These are phyloP conservation scores for Synanthedon myopaeformis DNA, from an alignment of 2,888 invertebrate genomes.

Conservation along the genomic window DNA sequence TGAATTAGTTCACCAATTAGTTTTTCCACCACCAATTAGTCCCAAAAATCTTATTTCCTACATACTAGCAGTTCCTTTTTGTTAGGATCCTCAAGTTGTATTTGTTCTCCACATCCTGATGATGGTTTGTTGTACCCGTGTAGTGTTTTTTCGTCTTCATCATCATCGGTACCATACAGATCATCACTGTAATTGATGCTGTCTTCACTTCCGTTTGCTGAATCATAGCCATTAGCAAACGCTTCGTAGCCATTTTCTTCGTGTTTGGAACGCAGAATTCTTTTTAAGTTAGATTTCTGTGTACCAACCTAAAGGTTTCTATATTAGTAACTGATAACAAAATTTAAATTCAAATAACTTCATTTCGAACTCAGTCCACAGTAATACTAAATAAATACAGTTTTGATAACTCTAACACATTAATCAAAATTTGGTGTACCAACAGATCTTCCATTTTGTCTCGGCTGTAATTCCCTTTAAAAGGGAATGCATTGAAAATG, in stretches of 20 bases:
- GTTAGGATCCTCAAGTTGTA: conserved; percentile 50
- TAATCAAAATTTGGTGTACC: no score
- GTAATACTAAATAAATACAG: no score
- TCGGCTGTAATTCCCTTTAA: no score
- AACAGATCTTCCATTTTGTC: no score
- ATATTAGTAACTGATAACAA: no score
- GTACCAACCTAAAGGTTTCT: conserved; percentile 24
- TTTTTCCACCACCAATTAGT: not conserved
- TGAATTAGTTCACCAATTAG: conserved; percentile 3
- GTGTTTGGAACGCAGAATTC: conserved; percentile 13
- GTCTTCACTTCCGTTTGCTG: conserved; percentile 5
- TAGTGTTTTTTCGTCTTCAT: conserved; percentile 22
- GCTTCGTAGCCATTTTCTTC: conserved; percentile 8
- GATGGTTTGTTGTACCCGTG: conserved; percentile 51
- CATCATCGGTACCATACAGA: conserved; percentile 14
- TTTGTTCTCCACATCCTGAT: conserved; percentile 39
- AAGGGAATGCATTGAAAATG: no score
- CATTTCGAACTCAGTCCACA: no score
- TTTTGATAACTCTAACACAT: no score
- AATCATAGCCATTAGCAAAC: conserved; percentile 5
- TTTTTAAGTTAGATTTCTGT: conserved; percentile 25
- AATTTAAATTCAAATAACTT: no score
- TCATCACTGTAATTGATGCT: conserved; percentile 1
- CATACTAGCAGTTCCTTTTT: conserved; percentile 56
- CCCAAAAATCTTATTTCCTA: not conserved